Evolutionary conservation across 2,113 vertebrate species (phyloP).

Genomic region (Aythya baeri): DNA sequence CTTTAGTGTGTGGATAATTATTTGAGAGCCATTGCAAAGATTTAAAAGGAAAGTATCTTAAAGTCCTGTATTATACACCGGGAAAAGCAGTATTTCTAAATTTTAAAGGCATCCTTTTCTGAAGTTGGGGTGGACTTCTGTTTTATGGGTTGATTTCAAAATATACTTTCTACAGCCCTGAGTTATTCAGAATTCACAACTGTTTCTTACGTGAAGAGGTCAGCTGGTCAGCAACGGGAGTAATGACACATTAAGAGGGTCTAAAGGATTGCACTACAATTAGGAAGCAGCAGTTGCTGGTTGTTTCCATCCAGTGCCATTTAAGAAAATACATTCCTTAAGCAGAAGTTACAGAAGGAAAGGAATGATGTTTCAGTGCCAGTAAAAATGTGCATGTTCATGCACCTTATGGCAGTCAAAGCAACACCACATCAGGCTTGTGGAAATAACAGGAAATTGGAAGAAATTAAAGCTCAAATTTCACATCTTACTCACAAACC

Average conservation of each 20-base stretch:
- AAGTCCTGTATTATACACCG: not conserved
- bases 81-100: not conserved
- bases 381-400: not conserved
- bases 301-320: not conserved
- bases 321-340: not conserved
- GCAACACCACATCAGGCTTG: not conserved
- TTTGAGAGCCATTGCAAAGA: not conserved
- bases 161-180: not conserved
- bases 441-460: not conserved
- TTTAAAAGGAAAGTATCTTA: not conserved
- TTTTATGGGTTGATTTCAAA: not conserved
- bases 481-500: not conserved
- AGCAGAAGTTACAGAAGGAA: not conserved
- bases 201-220: not conserved
- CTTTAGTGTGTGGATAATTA: not conserved
- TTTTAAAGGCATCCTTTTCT: not conserved
- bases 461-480: slow-evolving; percentile 23
- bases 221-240: not conserved
- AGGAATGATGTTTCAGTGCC: not conserved
- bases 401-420: not conserved
- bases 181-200: not conserved
- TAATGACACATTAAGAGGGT: not conserved
- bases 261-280: not conserved
- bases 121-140: not conserved
- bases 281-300: not conserved